Base-by-base conservation (phyloP, 2,797 vertebrate genomes). In the Hozukius guyotensis region DNA sequence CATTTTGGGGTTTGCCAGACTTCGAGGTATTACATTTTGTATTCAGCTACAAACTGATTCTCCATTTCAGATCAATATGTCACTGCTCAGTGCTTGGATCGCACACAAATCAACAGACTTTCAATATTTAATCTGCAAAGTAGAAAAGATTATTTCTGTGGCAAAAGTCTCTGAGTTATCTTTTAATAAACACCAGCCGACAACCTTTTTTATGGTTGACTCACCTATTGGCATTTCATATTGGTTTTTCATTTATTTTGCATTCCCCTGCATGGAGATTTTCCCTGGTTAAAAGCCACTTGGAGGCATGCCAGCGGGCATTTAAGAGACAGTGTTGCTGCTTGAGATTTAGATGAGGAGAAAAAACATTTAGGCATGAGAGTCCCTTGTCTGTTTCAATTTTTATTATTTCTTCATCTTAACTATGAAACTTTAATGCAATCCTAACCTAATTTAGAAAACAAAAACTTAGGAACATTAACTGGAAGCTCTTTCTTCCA, bases 231-330 rank as follows among this genome's bases (percentile, higher is more conserved):
- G 68, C 75, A 78, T 90, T 91, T 81, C 46, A 73, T 78, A 83
- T 76, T 87, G 61, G 79, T 78, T 92, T 86, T 81, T 75, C 67
- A 80, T 89, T 87, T 88, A 77, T 83, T 85, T 74, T 81, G 70
- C 75, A 65, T 69, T 80, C 25, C 53, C n/a, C 77, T 59, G 70
- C 49, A 63, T 18, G 25, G 60, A 82, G 55, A 76, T 73, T 77
- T 75, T 79, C 76, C 25, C 79, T 73, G 72, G 73, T 88, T 89
- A 90, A 90, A 87, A 91, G 84, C 81, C 68, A 74, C 72, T 85
- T 87, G 87, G 85, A 87, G 55, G 27, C 20, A 14, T 60, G 85
- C 87, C 89, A 89, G 72, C 36, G 36, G 56, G 68, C 77, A 78
- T 88, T 91, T 81, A 87, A 60, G 62, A 70, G 75, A 81, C 36